A percentile compares a stretch with the other conserved stretches of the same genome.
Conservation (phyloP, 2,113 vertebrate species). For the Alethe diademata region DNA sequence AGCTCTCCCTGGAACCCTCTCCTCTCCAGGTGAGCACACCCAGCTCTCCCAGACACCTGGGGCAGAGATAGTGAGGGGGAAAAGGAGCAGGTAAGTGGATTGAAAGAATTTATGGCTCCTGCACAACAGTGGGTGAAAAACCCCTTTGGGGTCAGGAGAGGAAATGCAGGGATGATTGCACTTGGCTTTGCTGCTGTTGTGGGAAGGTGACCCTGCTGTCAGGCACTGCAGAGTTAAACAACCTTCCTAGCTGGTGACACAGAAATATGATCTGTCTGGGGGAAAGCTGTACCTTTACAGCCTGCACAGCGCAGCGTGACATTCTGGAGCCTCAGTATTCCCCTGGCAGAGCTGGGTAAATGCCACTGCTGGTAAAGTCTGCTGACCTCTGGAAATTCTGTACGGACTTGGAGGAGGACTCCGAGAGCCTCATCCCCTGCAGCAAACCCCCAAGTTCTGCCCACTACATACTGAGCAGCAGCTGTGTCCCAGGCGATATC, state of each 20-base stretch:
- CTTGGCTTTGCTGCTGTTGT: not conserved
- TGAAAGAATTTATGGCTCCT: not conserved
- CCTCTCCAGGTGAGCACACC: not conserved
- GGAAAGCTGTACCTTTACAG: not conserved
- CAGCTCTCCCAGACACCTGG: not conserved
- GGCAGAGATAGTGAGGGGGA: not conserved
- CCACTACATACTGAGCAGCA: not conserved
- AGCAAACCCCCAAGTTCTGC: not conserved
- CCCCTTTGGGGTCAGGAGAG: fast-evolving
- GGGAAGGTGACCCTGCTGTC: constrained; percentile 14
- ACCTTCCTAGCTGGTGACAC: not conserved
- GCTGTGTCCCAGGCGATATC: not conserved
- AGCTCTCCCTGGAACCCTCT: not conserved
- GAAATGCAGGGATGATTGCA: not conserved
- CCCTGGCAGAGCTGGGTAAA: constrained; percentile 14
- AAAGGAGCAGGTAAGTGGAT: not conserved
- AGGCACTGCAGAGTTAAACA: not conserved
- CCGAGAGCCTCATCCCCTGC: not conserved
- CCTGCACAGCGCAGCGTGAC: not conserved
- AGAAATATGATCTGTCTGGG: not conserved
- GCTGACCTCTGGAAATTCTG: not conserved
- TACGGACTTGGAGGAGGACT: not conserved
- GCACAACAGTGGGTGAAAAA: not conserved
- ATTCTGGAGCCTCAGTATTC: not conserved
- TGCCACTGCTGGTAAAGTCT: not conserved